A percentile compares a stretch with the other conserved stretches of the same genome.
Conservation (phyloP, 1,140 invertebrate genomes). For the Telenomus remus region DNA sequence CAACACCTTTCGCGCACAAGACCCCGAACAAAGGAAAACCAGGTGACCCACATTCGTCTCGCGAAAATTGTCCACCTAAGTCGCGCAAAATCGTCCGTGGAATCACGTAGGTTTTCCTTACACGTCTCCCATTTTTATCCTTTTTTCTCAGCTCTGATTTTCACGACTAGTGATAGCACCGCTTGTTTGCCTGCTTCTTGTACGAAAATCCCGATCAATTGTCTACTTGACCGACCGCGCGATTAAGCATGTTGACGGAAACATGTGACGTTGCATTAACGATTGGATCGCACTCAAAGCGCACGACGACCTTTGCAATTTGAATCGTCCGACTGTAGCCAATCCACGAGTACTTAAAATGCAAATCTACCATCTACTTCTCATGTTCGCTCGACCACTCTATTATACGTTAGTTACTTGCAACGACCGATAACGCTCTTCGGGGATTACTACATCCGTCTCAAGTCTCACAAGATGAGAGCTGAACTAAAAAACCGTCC, state of each 20-base stretch:
- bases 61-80: constrained; percentile 7
- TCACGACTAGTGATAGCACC: not conserved
- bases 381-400: constrained; percentile 4
- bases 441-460: constrained; percentile 19
- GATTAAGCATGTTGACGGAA: too few species aligned
- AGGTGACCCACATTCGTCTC: constrained; percentile 24
- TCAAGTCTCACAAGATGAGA: too few species aligned
- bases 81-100: constrained; percentile 7
- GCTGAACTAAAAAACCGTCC: too few species aligned
- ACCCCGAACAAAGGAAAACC: constrained; percentile 25
- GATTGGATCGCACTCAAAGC: constrained; percentile 12
- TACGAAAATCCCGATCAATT: too few species aligned
- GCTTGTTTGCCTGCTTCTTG: not conserved
- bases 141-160: not conserved
- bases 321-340: constrained; percentile 13
- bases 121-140: not conserved
- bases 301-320: constrained; percentile 13
- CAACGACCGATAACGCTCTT: constrained; percentile 28
- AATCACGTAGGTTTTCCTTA: constrained; percentile 19
- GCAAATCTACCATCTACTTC: constrained; percentile 18
- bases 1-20: constrained; percentile 28
- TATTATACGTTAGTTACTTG: constrained; percentile 40
- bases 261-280: constrained; percentile 18
- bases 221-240: too few species aligned
- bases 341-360: constrained; percentile 12